Evolutionary conservation across 1,140 invertebrate species (phyloP).

Genomic region (Drosophila sechellia): DNA sequence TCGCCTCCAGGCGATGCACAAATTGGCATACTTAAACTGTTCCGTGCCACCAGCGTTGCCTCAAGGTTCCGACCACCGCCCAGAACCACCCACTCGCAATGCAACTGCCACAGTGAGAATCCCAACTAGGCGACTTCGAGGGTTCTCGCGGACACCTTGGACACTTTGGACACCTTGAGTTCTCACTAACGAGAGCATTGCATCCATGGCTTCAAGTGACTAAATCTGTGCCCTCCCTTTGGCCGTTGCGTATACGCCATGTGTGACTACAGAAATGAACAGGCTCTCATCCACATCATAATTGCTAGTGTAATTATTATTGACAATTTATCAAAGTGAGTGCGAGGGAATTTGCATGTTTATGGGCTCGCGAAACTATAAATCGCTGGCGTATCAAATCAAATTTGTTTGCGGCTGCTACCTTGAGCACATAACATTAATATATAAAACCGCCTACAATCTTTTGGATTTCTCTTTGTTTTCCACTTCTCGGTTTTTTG

Average conservation of each 20-base stretch:
- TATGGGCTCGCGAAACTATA: constrained; percentile 53
- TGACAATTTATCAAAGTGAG: constrained; percentile 53
- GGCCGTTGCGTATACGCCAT: constrained; percentile 63
- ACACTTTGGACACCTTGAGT: constrained; percentile 14
- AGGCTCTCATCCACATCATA: constrained; percentile 14
- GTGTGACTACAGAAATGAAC: constrained; percentile 16
- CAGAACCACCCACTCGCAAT: neutral
- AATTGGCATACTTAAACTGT: constrained; percentile 49
- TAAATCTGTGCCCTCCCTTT: constrained; percentile 20
- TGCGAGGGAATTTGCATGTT: constrained; percentile 53
- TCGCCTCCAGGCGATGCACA: constrained; percentile 20
- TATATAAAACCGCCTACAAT: constrained; percentile 52
- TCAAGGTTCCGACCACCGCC: constrained; percentile 14
- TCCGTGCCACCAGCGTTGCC: constrained; percentile 28
- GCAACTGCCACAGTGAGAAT: constrained; percentile 3
- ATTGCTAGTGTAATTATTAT: constrained; percentile 42
- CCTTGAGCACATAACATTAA: constrained; percentile 53
- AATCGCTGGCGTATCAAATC: constrained; percentile 40
- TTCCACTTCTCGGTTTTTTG: constrained; percentile 6
- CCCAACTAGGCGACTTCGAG: constrained; percentile 37
- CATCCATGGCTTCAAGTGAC: constrained; percentile 33
- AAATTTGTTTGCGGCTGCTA: constrained; percentile 26
- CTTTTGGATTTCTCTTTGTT: constrained; percentile 31
- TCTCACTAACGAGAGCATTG: constrained; percentile 48
- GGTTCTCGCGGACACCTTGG: neutral